These are phyloP conservation scores for Moxostoma hubbsi DNA, from an alignment of 2,797 vertebrate species.

Conservation along the genomic window DNA sequence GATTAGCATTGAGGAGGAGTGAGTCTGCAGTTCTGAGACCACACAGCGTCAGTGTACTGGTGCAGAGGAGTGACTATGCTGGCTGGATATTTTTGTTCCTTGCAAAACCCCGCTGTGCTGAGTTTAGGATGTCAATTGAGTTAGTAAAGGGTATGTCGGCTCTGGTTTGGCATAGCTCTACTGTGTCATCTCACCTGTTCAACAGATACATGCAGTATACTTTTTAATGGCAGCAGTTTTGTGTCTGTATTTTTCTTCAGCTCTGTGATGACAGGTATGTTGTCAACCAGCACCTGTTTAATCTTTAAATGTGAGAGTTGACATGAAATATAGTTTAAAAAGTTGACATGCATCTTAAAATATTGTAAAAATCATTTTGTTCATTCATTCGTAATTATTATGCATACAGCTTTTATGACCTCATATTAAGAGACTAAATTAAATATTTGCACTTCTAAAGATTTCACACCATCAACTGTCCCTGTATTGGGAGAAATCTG, in stretches of 20 bases:
- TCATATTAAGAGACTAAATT: too few relatives aligned
- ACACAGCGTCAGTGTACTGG: slow-evolving; percentile 40
- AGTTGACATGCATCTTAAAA: too few relatives aligned
- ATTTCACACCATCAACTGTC: too few relatives aligned
- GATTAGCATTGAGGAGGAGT: not conserved
- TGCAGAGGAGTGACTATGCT: slow-evolving; percentile 63
- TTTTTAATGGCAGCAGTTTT: not conserved
- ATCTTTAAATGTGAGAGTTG: too few relatives aligned
- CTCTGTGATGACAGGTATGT: not conserved
- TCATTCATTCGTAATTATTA: too few relatives aligned
- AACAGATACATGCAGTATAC: not conserved
- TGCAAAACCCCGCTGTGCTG: slow-evolving; percentile 64
- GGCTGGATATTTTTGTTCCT: slow-evolving; percentile 72
- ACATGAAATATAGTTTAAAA: too few relatives aligned
- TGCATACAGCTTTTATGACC: too few relatives aligned
- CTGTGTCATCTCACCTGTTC: not conserved
- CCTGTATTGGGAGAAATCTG: too few relatives aligned
- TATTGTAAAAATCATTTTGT: too few relatives aligned
- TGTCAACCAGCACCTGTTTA: too few relatives aligned
- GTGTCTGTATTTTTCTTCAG: not conserved
- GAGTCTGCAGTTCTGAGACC: slow-evolving; percentile 3
- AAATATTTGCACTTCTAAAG: too few relatives aligned
- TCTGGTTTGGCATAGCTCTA: not conserved
- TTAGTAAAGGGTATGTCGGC: not conserved
- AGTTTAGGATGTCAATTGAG: slow-evolving; percentile 59